Evolutionary conservation across 2,797 vertebrate species (phyloP).

Genomic region (Anabas testudineus): DNA sequence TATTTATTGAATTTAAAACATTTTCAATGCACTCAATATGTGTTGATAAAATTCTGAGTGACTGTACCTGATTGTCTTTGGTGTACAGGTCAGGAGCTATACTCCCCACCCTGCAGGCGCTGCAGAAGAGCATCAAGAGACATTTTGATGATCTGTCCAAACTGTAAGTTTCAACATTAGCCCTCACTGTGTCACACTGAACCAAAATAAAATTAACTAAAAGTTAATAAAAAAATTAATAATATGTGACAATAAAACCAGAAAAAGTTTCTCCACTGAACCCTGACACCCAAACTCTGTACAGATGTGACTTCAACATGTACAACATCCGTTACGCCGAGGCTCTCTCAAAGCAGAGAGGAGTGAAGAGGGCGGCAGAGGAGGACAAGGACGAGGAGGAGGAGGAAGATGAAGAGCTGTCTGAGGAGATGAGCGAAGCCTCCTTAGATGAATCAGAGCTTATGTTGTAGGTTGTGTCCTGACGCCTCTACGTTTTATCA

Average conservation of each 20-base stretch:
- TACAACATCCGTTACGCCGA: slow-evolving; percentile 90
- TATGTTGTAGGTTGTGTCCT: slow-evolving; percentile 48
- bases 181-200: background rate
- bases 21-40: background rate
- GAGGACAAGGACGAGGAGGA: slow-evolving; percentile 50
- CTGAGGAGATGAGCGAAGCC: slow-evolving; percentile 73
- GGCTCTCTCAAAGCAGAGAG: slow-evolving; percentile 90
- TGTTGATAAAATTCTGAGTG: background rate
- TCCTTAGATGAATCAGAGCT: slow-evolving; percentile 69
- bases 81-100: slow-evolving; percentile 86
- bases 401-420: slow-evolving; percentile 74
- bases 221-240: too few relatives aligned
- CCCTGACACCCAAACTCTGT: background rate
- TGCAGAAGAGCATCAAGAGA: slow-evolving; percentile 93
- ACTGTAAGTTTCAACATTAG: slow-evolving; percentile 83
- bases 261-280: background rate
- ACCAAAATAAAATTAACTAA: background rate
- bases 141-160: slow-evolving; percentile 91
- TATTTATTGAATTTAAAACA: too few relatives aligned
- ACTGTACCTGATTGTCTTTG: background rate
- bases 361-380: slow-evolving; percentile 85
- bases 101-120: slow-evolving; percentile 90
- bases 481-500: slow-evolving; percentile 4
- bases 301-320: slow-evolving; percentile 96
- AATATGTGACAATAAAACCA: background rate